These are phyloP conservation scores for Crenichthys baileyi DNA, from an alignment of 2,797 vertebrate species.

Conservation along the genomic window DNA sequence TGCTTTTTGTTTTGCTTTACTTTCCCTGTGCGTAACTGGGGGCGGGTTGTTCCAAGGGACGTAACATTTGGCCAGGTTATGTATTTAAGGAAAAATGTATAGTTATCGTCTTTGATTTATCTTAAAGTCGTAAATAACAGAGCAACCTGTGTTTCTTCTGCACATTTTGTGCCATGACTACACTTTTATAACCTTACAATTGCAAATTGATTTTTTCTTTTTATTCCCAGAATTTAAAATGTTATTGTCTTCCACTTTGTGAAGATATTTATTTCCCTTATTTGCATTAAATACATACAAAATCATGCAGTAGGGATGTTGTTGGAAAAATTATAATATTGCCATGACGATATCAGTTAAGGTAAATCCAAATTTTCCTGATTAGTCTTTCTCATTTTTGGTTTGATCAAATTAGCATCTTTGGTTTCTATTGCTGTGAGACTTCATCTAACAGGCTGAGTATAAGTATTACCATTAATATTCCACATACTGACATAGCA, in stretches of 20 bases:
- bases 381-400: background rate
- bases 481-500: background rate
- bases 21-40: background rate
- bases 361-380: no score
- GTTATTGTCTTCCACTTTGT: background rate
- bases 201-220: background rate
- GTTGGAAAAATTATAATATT: background rate
- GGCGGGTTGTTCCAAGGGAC: background rate
- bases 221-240: background rate
- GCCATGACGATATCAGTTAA: no score
- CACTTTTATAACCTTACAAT: background rate
- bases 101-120: background rate
- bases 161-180: background rate
- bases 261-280: no score
- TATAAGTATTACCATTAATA: no score
- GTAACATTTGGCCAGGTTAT: background rate
- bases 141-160: background rate
- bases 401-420: background rate
- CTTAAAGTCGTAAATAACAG: background rate
- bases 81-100: background rate
- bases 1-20: background rate
- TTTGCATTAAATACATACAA: background rate
- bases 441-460: background rate
- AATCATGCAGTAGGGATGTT: background rate
- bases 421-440: background rate